Percentiles rank a stretch among this genome's conserved stretches.
Conservation (phyloP, 2,113 vertebrate species). For the Uria aalge region DNA sequence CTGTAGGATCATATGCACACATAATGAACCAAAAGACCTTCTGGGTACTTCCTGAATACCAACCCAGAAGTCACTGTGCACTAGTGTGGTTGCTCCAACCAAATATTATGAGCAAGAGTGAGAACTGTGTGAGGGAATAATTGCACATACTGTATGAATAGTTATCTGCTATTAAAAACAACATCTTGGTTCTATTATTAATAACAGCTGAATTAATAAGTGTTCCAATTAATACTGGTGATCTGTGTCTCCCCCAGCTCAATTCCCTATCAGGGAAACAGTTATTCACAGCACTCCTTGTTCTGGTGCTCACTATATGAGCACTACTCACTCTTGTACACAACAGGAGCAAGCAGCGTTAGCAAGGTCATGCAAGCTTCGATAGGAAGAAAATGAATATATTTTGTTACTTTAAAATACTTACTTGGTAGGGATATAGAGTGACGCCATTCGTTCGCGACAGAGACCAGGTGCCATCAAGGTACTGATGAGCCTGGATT, state of each 20-base stretch:
- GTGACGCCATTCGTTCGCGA: constrained; percentile 90
- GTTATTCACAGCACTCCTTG: neutral
- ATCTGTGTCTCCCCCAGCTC: neutral
- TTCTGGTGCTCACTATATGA: neutral
- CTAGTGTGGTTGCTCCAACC: neutral
- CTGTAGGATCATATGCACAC: neutral
- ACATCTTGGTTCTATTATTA: neutral
- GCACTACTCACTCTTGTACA: neutral
- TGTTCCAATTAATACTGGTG: neutral
- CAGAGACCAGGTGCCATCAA: constrained; percentile 81
- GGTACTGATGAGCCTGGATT: constrained; percentile 87
- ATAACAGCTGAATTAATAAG: neutral
- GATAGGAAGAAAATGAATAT: fast-evolving
- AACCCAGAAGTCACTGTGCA: neutral
- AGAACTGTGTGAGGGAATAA: neutral
- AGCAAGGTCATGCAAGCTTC: neutral
- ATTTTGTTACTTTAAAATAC: neutral
- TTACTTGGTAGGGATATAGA: constrained; percentile 95
- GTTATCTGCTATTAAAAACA: neutral
- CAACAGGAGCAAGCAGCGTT: neutral
- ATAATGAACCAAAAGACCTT: neutral
- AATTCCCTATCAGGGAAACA: neutral
- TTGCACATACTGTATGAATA: neutral
- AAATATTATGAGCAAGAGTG: neutral
- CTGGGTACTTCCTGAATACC: neutral